These are phyloP conservation scores for Leptopilina clavipes DNA, from an alignment of 1,140 invertebrate species.

Conservation along the genomic window DNA sequence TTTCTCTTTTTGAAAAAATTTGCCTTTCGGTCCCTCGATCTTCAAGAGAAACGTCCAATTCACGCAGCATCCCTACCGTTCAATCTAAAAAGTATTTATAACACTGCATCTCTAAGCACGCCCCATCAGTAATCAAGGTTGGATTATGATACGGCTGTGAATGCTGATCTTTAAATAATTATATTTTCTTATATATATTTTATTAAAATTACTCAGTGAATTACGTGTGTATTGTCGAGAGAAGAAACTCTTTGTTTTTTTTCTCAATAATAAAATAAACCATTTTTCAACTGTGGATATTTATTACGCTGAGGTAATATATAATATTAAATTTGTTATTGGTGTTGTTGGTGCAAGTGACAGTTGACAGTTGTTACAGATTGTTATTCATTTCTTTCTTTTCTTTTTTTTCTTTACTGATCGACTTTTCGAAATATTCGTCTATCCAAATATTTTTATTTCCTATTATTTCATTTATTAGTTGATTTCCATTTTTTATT, in stretches of 20 bases:
- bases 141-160: constrained; percentile 6
- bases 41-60: constrained; percentile 3
- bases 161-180: neutral
- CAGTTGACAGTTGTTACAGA: neutral
- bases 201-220: neutral
- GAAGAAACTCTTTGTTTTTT: neutral
- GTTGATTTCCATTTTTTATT: no score
- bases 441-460: no score
- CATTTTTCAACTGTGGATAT: neutral
- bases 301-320: neutral
- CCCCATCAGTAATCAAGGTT: constrained; percentile 36
- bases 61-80: neutral
- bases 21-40: constrained; percentile 34
- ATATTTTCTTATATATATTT: neutral
- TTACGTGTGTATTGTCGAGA: neutral
- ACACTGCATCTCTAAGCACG: constrained; percentile 1
- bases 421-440: no score
- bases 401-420: neutral
- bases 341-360: neutral
- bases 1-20: constrained; percentile 35
- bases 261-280: no score
- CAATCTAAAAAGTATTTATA: neutral
- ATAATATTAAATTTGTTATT: neutral
- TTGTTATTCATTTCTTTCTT: constrained; percentile 33
- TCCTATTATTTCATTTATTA: no score